These are phyloP conservation scores for Hydrotaea diabolus DNA, from an alignment of 2,888 invertebrate species.

Conservation along the genomic window DNA sequence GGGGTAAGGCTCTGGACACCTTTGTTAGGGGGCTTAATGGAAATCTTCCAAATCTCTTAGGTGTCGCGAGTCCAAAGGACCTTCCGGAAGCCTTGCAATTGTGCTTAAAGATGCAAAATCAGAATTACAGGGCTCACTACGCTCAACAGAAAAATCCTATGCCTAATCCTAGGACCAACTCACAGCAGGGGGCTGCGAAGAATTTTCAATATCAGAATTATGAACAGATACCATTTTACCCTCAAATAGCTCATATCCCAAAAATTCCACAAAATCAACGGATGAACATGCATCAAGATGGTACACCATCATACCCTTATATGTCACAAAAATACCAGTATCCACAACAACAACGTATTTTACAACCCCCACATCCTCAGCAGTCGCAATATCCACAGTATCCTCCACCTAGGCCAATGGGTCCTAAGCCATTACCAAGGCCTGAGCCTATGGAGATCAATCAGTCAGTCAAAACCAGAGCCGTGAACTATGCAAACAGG, in stretches of 20 bases:
- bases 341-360: background rate
- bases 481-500: conserved; percentile 20
- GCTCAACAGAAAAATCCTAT: conserved; percentile 23
- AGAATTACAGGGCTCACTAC: conserved; percentile 11
- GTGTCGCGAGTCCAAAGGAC: conserved; percentile 13
- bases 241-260: conserved; percentile 24
- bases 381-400: background rate
- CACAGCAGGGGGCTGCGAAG: background rate
- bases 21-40: conserved; percentile 35
- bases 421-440: conserved; percentile 13
- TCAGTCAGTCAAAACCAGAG: background rate
- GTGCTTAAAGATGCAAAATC: conserved; percentile 35
- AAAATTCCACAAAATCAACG: conserved; percentile 13
- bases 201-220: no score
- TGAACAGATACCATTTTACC: conserved; percentile 17
- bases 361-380: background rate
- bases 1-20: conserved; percentile 31
- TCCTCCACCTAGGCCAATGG: background rate
- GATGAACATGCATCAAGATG: no score
- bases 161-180: conserved; percentile 5
- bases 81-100: conserved; percentile 24
- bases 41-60: conserved; percentile 28
- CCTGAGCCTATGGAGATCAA: conserved; percentile 5
- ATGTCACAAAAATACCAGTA: background rate
- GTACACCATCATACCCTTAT: conserved; percentile 10